Evolutionary conservation across 2,113 vertebrate genomes (phyloP).

Genomic region (Sisor rabdophorus): DNA sequence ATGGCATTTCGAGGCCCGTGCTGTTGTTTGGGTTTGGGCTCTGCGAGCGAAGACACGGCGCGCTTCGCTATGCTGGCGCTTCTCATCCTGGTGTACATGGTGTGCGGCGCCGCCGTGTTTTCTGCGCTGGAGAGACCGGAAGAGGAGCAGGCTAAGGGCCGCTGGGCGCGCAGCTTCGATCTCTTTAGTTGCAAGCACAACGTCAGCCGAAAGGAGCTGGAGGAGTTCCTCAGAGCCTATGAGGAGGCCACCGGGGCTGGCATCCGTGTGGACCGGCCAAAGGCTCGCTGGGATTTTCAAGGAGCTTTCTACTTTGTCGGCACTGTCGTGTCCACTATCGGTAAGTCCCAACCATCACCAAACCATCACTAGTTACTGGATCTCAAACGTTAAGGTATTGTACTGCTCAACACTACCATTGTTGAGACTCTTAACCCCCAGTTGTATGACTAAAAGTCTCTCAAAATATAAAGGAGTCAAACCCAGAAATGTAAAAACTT

Average conservation of each 20-base stretch:
- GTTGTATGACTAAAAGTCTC: no score
- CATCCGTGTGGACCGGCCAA: slow-evolving; percentile 79
- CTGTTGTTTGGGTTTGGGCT: slow-evolving; percentile 75
- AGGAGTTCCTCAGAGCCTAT: slow-evolving; percentile 80
- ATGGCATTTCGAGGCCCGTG: slow-evolving; percentile 81
- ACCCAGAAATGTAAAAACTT: no score
- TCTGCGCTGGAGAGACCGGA: slow-evolving; percentile 88
- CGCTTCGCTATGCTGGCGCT: slow-evolving; percentile 84
- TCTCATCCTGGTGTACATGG: slow-evolving; percentile 82
- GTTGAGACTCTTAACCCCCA: no score
- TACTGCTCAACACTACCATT: no score
- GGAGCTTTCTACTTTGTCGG: slow-evolving; percentile 96
- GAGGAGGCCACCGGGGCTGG: slow-evolving; percentile 85
- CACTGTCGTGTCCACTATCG: slow-evolving; percentile 94
- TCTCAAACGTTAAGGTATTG: no score
- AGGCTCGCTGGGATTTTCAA: slow-evolving; percentile 90
- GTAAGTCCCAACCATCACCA: slow-evolving; percentile 63
- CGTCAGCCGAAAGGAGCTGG: slow-evolving; percentile 79
- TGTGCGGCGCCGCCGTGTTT: slow-evolving; percentile 92
- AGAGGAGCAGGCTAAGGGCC: slow-evolving; percentile 81
- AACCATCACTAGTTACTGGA: background rate
- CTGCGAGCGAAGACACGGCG: slow-evolving; percentile 87
- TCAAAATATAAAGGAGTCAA: no score
- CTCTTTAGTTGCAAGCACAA: slow-evolving; percentile 83
- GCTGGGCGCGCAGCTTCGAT: slow-evolving; percentile 82